A percentile compares a stretch with the other conserved stretches of the same genome.
These are phyloP conservation scores for Dreissena rostriformis DNA, from an alignment of 1,140 invertebrate species.

Conservation along the genomic window DNA sequence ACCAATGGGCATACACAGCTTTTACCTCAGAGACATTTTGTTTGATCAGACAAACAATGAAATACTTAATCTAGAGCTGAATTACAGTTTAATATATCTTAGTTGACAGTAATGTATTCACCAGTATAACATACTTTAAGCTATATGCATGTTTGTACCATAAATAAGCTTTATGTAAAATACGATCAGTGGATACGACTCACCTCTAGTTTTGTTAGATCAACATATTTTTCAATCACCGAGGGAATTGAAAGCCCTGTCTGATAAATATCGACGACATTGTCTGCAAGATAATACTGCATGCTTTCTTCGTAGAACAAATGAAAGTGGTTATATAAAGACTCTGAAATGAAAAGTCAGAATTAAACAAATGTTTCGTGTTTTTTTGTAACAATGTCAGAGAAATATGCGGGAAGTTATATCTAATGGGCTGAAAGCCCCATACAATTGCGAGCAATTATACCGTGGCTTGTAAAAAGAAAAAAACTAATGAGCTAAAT, in stretches of 20 bases:
- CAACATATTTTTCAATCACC: conserved; percentile 61
- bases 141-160: background rate
- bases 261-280: conserved; percentile 63
- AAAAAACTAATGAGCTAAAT: no score
- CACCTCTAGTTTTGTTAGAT: conserved; percentile 61
- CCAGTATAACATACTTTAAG: background rate
- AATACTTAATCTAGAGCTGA: background rate
- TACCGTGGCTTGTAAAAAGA: no score
- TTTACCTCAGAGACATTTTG: no score
- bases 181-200: background rate
- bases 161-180: background rate
- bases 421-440: no score
- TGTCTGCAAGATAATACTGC: conserved; percentile 67
- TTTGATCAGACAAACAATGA: no score
- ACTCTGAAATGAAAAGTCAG: conserved; percentile 71
- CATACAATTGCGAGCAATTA: no score
- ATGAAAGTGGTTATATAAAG: conserved; percentile 72
- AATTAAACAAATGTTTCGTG: no score
- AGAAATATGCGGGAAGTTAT: no score
- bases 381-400: no score
- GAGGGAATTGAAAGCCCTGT: conserved; percentile 58
- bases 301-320: conserved; percentile 33
- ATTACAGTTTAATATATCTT: background rate
- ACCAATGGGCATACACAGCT: no score
- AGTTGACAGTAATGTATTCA: background rate